Evolutionary conservation across 2,113 vertebrate species (phyloP).

Genomic region (Gasterosteus aculeatus): DNA sequence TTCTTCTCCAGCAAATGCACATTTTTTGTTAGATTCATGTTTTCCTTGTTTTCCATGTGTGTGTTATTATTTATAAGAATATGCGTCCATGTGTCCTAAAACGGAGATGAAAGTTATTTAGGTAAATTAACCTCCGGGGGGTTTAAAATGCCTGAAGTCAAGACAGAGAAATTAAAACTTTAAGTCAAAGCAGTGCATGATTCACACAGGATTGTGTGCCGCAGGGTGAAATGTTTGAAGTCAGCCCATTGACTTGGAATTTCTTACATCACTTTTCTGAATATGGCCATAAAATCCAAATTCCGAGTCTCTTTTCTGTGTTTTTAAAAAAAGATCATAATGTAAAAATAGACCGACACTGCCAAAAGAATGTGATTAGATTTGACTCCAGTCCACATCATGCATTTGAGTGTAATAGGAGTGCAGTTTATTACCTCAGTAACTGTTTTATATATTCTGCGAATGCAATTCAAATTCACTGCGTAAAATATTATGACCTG

Average conservation of each 20-base stretch:
- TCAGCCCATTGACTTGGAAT: not conserved
- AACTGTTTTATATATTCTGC: too few species aligned
- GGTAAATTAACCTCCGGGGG: too few species aligned
- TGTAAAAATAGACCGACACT: not conserved
- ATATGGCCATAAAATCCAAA: too few species aligned
- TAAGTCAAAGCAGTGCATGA: too few species aligned
- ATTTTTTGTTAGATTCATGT: not conserved
- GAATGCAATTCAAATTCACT: too few species aligned
- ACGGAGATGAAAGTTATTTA: not conserved
- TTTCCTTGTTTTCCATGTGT: too few species aligned
- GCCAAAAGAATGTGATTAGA: not conserved
- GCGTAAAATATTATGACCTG: too few species aligned
- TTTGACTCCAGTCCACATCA: not conserved
- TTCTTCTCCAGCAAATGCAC: not conserved
- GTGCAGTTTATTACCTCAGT: too few species aligned
- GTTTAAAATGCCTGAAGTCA: too few species aligned
- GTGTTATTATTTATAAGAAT: not conserved
- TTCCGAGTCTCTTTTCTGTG: not conserved
- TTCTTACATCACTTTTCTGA: not conserved
- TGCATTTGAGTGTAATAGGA: too few species aligned
- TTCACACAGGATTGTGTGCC: too few species aligned
- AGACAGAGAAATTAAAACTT: too few species aligned
- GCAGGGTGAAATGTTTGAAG: conserved; percentile 17
- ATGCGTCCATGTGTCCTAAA: not conserved
- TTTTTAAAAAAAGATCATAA: not conserved